These are phyloP conservation scores for Syrphus vitripennis DNA, from an alignment of 2,888 invertebrate genomes.

Conservation along the genomic window DNA sequence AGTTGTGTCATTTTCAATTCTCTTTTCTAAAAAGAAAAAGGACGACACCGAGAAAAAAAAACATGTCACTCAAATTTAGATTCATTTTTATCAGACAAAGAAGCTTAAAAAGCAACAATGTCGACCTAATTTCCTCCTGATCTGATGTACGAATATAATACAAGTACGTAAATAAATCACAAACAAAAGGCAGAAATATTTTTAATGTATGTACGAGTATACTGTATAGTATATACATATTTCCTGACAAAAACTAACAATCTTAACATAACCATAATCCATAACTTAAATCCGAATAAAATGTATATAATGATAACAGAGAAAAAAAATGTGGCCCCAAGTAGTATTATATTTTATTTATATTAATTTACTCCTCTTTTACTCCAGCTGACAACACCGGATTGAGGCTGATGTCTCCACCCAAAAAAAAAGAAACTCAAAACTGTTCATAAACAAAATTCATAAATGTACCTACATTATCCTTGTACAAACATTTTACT, in stretches of 20 bases:
- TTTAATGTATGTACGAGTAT: neutral
- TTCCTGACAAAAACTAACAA: slow-evolving; percentile 3
- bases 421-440: neutral
- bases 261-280: slow-evolving; percentile 6
- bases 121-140: slow-evolving; percentile 26
- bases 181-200: neutral
- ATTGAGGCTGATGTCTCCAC: no score
- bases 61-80: slow-evolving; percentile 21
- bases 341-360: neutral
- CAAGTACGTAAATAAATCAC: neutral
- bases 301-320: neutral
- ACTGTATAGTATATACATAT: no score
- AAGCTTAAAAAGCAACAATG: slow-evolving; percentile 26
- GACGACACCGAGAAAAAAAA: neutral
- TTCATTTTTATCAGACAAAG: neutral
- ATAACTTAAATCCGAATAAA: neutral
- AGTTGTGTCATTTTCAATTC: slow-evolving; percentile 5
- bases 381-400: slow-evolving; percentile 21
- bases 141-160: slow-evolving; percentile 1
- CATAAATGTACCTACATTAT: no score
- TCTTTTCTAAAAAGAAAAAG: neutral
- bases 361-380: slow-evolving; percentile 12
- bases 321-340: neutral
- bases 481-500: neutral
- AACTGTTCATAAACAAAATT: neutral